These are phyloP conservation scores for Tupaia tana DNA, from an alignment of 2,113 vertebrate species.

Conservation along the genomic window DNA sequence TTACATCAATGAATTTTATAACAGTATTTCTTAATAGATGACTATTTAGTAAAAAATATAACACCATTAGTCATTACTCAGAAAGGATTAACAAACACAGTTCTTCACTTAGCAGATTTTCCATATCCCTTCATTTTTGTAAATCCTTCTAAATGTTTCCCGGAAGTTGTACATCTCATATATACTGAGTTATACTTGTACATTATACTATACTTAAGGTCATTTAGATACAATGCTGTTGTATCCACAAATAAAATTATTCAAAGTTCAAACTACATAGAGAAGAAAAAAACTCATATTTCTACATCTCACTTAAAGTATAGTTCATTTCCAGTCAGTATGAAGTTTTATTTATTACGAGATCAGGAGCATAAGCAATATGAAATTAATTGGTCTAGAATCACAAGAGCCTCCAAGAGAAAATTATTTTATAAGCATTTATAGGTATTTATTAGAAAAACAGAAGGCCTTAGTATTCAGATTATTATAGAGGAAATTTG, in stretches of 20 bases:
- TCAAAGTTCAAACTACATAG: background rate
- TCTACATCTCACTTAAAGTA: constrained; percentile 13
- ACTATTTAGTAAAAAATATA: constrained; percentile 5
- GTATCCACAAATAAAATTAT: constrained; percentile 34
- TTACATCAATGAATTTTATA: background rate
- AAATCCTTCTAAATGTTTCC: background rate
- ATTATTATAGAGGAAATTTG: background rate
- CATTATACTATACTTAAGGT: background rate
- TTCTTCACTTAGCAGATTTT: constrained; percentile 19
- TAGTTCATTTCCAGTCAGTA: background rate
- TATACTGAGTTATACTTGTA: background rate
- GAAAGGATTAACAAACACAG: background rate
- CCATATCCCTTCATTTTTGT: constrained; percentile 16
- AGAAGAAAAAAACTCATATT: constrained; percentile 15
- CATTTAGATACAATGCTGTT: background rate
- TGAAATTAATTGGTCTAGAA: background rate
- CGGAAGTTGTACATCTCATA: background rate
- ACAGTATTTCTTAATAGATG: background rate
- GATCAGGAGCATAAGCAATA: background rate
- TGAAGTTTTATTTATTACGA: background rate
- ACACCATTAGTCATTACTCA: background rate
- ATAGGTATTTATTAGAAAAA: background rate
- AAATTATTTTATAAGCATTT: constrained; percentile 42
- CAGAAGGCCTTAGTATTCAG: background rate
- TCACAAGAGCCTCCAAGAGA: background rate